Conservation (phyloP, 1,140 invertebrate genomes). For the Monochamus saltuarius region DNA sequence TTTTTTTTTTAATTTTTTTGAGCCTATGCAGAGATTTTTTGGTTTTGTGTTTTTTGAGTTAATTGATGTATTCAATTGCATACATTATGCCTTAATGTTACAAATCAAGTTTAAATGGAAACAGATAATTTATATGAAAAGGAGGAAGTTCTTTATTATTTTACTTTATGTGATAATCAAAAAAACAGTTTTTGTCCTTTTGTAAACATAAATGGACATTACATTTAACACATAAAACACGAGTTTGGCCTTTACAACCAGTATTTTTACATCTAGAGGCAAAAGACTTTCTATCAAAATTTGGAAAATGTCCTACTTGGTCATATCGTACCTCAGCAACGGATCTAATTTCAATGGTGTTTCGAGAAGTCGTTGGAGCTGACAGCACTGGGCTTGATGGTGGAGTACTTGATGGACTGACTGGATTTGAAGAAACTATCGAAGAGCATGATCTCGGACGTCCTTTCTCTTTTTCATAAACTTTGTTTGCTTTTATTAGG, state of each 20-base stretch:
- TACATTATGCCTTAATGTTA: not conserved
- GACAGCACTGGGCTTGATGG: too few relatives aligned
- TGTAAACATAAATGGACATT: too few relatives aligned
- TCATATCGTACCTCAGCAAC: not conserved
- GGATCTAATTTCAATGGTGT: not conserved
- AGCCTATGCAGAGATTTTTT: not conserved
- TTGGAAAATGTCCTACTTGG: not conserved
- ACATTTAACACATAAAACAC: not conserved
- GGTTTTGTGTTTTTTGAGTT: not conserved
- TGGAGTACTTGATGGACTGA: not conserved
- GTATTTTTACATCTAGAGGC: not conserved
- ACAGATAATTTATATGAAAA: not conserved
- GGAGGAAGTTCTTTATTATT: too few relatives aligned
- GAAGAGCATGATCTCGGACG: not conserved
- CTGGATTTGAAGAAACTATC: too few relatives aligned
- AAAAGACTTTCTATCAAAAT: not conserved
- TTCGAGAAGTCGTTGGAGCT: too few relatives aligned
- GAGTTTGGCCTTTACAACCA: too few relatives aligned
- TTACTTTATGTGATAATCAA: not conserved
- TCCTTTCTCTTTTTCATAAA: not conserved
- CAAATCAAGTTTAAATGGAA: too few relatives aligned
- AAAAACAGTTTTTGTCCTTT: not conserved
- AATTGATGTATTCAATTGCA: too few relatives aligned
- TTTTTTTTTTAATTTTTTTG: conserved; percentile 1
- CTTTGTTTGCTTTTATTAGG: not conserved